Conservation (phyloP, 2,113 vertebrate genomes). For the Poicephalus meyeri region DNA sequence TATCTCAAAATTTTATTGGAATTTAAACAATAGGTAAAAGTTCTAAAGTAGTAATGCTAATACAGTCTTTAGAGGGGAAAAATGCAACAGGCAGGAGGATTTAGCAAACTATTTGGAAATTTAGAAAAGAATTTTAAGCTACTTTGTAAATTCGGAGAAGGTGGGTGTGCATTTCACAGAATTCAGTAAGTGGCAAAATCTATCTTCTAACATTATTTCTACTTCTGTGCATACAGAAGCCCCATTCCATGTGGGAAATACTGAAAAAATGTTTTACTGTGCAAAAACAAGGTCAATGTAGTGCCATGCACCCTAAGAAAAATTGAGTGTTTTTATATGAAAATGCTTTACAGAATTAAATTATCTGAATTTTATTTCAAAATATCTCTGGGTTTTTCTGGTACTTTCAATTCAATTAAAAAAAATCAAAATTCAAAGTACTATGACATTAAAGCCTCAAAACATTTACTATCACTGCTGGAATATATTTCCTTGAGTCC, state of each 20-base stretch:
- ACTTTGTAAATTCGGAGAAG: not conserved
- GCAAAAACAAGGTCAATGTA: not conserved
- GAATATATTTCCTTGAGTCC: not conserved
- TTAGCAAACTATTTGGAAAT: not conserved
- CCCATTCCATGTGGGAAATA: not conserved
- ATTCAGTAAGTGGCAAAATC: not conserved
- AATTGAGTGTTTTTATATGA: fast-evolving
- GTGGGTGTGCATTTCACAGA: not conserved
- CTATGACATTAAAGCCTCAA: not conserved
- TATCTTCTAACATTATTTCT: not conserved
- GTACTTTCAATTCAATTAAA: not conserved
- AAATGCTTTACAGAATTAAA: not conserved
- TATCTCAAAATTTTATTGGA: not conserved
- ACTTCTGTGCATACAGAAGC: not conserved
- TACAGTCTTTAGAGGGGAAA: fast-evolving
- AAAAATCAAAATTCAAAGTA: not conserved
- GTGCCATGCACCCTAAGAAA: not conserved
- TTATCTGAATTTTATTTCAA: not conserved
- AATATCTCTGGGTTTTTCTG: not conserved
- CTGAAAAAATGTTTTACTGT: not conserved
- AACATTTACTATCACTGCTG: not conserved
- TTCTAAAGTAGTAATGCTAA: not conserved
- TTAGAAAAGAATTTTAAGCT: not conserved
- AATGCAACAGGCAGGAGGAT: not conserved
- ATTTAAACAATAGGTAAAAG: not conserved